Conservation (phyloP, 2,797 vertebrate genomes). For the Cyclopterus lumpus region DNA sequence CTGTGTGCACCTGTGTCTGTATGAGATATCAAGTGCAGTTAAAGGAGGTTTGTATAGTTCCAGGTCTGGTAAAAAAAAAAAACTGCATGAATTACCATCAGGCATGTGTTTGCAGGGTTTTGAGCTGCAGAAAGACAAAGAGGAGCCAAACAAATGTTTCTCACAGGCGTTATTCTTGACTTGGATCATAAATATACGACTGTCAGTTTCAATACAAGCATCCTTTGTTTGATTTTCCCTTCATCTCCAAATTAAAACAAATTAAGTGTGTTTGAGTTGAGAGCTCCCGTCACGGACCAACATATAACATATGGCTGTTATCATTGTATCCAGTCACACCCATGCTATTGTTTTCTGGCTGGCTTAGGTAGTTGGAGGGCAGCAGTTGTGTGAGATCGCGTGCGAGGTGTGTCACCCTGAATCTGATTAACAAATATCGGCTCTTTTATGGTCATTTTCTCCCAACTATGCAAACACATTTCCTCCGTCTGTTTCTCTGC, state of each 20-base stretch:
- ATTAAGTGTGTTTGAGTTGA: constrained; percentile 41
- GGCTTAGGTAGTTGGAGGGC: constrained; percentile 37
- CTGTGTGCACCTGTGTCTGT: not conserved
- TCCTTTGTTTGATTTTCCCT: constrained; percentile 52
- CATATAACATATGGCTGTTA: constrained; percentile 58
- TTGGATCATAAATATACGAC: constrained; percentile 3
- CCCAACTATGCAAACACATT: constrained; percentile 85
- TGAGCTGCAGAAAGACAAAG: constrained; percentile 12
- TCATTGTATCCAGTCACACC: constrained; percentile 72
- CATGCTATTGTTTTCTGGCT: constrained; percentile 68
- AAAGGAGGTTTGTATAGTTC: not conserved
- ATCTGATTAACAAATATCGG: constrained; percentile 88
- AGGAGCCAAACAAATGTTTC: constrained; percentile 13
- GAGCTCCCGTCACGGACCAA: constrained; percentile 29
- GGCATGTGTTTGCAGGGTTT: not conserved
- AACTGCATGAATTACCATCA: not conserved
- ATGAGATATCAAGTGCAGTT: not conserved
- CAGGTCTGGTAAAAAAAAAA: constrained; percentile 6
- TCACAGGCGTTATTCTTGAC: not conserved
- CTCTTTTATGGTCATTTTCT: constrained; percentile 84
- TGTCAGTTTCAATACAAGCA: constrained; percentile 38
- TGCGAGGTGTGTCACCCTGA: constrained; percentile 75
- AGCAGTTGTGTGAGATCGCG: constrained; percentile 68
- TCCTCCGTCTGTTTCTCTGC: constrained; percentile 68
- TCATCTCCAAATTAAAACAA: constrained; percentile 52